Base-by-base conservation (phyloP, 2,113 vertebrate genomes). In the Triplophysa siluroides region DNA sequence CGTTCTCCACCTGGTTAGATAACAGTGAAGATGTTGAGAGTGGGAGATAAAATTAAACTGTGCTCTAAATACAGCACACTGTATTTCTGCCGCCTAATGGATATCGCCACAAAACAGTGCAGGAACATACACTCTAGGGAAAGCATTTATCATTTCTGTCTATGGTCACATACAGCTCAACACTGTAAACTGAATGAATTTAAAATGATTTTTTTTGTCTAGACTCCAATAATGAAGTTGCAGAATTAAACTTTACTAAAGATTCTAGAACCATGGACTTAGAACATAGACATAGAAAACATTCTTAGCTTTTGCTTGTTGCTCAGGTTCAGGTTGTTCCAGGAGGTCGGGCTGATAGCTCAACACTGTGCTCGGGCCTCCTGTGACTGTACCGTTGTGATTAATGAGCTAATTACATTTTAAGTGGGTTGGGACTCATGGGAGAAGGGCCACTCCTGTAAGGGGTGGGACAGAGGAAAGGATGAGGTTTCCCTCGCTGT, bases 331-430 rank as follows among this genome's bases (percentile, higher is more conserved):
- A 19, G 8, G 43, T 24, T 61, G 12, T 74, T 61, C 33, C n/a
- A 18, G 38, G 21, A 74, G 71, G 41, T 47, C 72, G 24, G 58
- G 21, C n/a, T 16, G 11, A 75, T 21, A 63, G 41, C 26, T 52
- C 60, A 62, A 52, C 50, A 52, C 16, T 16, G 19, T 9, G 7
- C 43, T 45, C 8, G 43, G 21, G 33, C 14, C 56, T 60, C 52
- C 65, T 45, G 65, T 78, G 65, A 41, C 21, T 29, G 52, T 47
- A 21, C 13, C 60, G 33, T 7, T 23, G 61, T 83, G 65, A 80
- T 83, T 41, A 62, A 81, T 71, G 74, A 77, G 73, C 68, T 78
- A 69, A 81, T 81, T 45, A 52, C 62, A 50, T 24, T 66, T 72
- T 69, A 84, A 84, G 13, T 84, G 29, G 79, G 79, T 62, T 61